Evolutionary conservation across 2,113 vertebrate species (phyloP).

Genomic region (Vireo altiloquus): DNA sequence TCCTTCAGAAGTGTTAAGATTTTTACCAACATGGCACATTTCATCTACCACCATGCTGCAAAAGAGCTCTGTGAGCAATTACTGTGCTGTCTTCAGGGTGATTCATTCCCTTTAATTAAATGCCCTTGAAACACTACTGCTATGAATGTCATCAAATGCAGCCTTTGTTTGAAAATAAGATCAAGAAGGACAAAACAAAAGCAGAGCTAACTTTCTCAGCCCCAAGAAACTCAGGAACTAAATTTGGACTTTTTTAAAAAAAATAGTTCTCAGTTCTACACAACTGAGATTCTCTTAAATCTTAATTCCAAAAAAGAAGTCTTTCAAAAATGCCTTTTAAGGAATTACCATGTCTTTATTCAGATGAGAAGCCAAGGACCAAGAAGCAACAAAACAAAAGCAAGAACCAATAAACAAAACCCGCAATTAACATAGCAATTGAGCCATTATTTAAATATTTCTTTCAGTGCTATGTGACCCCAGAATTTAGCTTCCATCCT

Average conservation of each 20-base stretch:
- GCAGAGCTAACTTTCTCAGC: neutral
- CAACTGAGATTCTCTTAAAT: neutral
- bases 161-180: conserved; percentile 21
- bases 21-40: neutral
- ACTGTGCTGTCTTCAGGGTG: neutral
- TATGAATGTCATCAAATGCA: neutral
- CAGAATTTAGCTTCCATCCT: neutral
- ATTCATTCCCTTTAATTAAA: conserved; percentile 55
- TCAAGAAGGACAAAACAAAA: conserved; percentile 6
- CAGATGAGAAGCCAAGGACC: neutral
- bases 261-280: neutral
- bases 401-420: neutral
- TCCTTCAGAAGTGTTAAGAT: neutral
- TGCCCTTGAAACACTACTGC: conserved; percentile 22
- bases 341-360: neutral
- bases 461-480: neutral
- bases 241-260: neutral
- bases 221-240: neutral
- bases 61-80: neutral
- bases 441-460: neutral
- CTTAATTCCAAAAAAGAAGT: neutral
- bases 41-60: neutral
- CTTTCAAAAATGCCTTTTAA: neutral
- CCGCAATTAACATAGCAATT: neutral
- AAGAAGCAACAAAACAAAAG: neutral